phyloP scores from a whole-genome alignment of 2,888 invertebrate genomes.

The Subacronicta megacephala region DNA sequence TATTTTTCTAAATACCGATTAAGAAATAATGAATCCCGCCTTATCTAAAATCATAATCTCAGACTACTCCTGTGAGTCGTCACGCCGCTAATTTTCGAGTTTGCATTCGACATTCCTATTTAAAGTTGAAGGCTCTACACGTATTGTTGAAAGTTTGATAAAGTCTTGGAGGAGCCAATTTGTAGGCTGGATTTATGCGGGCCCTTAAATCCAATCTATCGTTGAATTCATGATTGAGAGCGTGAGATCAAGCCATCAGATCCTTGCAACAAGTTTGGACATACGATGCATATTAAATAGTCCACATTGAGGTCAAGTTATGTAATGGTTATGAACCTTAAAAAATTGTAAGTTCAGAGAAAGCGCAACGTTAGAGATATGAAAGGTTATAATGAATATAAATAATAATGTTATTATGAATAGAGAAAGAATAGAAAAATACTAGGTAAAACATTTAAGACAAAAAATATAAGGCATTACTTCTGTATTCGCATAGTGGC shows the following conservation, averaged over 20 bases:
- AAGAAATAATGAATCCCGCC: not conserved
- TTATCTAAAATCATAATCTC: not conserved
- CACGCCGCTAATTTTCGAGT: conserved; percentile 46
- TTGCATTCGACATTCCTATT: conserved; percentile 60
- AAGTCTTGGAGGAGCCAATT: conserved; percentile 62
- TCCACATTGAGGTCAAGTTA: conserved; percentile 27
- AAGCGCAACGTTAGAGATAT: too few relatives aligned
- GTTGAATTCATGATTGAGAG: conserved; percentile 70
- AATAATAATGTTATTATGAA: too few relatives aligned
- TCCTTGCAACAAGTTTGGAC: too few relatives aligned
- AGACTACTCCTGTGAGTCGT: conserved; percentile 1
- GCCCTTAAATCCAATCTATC: conserved; percentile 67
- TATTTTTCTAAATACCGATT: too few relatives aligned
- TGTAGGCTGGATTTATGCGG: conserved; percentile 63
- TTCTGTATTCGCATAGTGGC: too few relatives aligned
- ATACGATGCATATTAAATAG: conserved; percentile 60
- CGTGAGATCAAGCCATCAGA: conserved; percentile 54
- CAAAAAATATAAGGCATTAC: too few relatives aligned
- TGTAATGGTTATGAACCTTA: conserved; percentile 9
- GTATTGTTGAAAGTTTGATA: conserved; percentile 62
- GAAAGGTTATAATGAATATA: too few relatives aligned
- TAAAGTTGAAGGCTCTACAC: conserved; percentile 54
- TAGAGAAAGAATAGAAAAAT: too few relatives aligned
- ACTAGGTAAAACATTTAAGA: too few relatives aligned
- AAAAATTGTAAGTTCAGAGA: conserved; percentile 26